Conservation (phyloP, 2,797 vertebrate genomes). For the Mormyrus proboscirostris region DNA sequence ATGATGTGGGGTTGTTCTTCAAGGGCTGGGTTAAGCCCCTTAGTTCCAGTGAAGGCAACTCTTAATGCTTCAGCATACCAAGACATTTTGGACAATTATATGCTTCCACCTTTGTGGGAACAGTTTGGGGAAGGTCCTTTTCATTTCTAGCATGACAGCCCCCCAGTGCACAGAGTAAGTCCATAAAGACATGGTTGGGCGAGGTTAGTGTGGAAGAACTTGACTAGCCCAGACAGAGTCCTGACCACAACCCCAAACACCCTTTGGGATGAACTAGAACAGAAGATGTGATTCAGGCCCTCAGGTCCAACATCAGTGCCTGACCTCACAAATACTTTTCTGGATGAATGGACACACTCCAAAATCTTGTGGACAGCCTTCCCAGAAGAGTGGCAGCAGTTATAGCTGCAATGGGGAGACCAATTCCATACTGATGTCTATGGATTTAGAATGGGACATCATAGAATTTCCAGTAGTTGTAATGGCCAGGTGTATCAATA, state of each 20-base stretch:
- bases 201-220: neutral
- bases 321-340: neutral
- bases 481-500: neutral
- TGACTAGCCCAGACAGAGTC: neutral
- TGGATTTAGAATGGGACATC: neutral
- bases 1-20: neutral
- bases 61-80: neutral
- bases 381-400: neutral
- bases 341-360: neutral
- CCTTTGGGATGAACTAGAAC: neutral
- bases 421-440: neutral
- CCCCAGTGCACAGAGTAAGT: neutral
- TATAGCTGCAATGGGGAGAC: neutral
- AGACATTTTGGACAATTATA: neutral
- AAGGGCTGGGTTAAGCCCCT: neutral
- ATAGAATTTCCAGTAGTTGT: neutral
- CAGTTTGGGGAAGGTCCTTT: neutral
- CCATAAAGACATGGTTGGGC: neutral
- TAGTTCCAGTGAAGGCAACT: neutral
- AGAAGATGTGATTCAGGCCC: neutral
- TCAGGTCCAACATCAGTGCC: neutral
- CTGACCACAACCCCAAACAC: neutral
- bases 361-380: neutral
- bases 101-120: neutral
- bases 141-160: neutral